Conservation (phyloP, 1,140 invertebrate genomes). For the Drosophila guanche region DNA sequence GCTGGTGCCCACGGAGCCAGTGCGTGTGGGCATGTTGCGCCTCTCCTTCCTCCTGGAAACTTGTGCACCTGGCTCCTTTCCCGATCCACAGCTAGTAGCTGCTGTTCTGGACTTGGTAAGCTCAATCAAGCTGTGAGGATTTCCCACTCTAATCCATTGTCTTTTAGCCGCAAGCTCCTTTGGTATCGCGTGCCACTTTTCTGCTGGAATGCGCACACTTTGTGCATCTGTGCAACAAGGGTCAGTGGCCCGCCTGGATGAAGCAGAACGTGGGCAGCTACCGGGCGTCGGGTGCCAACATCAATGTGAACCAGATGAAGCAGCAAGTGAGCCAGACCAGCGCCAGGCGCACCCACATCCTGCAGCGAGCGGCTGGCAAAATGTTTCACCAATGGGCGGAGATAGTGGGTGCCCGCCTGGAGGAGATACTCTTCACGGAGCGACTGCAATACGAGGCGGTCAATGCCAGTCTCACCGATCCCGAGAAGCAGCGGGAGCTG, state of each 20-base stretch:
- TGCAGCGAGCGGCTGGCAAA: slow-evolving; percentile 96
- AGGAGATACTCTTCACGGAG: slow-evolving; percentile 91
- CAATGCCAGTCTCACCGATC: slow-evolving; percentile 90
- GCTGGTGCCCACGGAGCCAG: slow-evolving; percentile 88
- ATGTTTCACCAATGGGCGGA: slow-evolving; percentile 92
- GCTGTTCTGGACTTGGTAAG: slow-evolving; percentile 95
- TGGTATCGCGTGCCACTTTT: slow-evolving; percentile 94
- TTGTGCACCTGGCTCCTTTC: slow-evolving; percentile 96
- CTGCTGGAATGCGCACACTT: slow-evolving; percentile 97
- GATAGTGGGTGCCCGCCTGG: slow-evolving; percentile 93
- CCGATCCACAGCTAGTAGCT: slow-evolving; percentile 97
- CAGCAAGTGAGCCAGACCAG: slow-evolving; percentile 85
- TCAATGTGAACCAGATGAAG: slow-evolving; percentile 77
- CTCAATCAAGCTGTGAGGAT: neutral
- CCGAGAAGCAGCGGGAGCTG: slow-evolving; percentile 92
- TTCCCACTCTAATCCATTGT: neutral
- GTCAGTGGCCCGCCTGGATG: slow-evolving; percentile 98
- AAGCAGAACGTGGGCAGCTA: slow-evolving; percentile 89
- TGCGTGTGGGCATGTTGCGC: slow-evolving; percentile 92
- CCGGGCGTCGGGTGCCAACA: slow-evolving; percentile 88
- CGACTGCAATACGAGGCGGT: slow-evolving; percentile 89
- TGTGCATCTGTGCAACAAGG: slow-evolving; percentile 98
- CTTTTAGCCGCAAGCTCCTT: slow-evolving; percentile 93
- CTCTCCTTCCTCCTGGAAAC: slow-evolving; percentile 96
- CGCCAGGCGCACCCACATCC: slow-evolving; percentile 89